Evolutionary conservation across 2,113 vertebrate species (phyloP).

Genomic region (Atrichornis clamosus): DNA sequence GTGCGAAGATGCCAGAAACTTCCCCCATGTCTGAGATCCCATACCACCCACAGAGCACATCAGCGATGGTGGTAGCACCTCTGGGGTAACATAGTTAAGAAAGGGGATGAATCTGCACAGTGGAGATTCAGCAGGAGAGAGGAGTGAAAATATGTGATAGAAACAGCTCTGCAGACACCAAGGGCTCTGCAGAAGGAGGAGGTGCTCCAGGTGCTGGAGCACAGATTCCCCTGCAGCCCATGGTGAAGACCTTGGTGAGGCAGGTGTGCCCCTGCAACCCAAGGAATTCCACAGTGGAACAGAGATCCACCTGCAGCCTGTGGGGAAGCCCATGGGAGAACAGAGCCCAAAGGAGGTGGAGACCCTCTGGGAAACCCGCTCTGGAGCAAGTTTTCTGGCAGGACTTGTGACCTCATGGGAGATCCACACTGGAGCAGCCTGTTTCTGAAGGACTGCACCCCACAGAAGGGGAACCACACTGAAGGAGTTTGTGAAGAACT

Average conservation of each 20-base stretch:
- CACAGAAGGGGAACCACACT: background rate
- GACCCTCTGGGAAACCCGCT: background rate
- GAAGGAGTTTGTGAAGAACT: background rate
- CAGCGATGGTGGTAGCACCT: accelerated
- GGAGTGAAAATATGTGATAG: background rate
- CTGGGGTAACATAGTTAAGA: too few relatives aligned
- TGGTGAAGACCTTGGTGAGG: background rate
- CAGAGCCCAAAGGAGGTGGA: background rate
- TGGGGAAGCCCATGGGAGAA: accelerated
- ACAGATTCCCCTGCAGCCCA: background rate
- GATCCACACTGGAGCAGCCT: background rate
- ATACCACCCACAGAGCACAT: background rate
- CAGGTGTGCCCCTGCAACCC: background rate
- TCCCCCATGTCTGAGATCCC: accelerated
- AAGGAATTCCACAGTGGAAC: background rate
- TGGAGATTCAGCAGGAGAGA: background rate
- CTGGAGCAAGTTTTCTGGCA: background rate
- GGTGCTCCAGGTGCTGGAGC: background rate
- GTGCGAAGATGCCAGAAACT: background rate
- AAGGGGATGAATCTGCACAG: background rate
- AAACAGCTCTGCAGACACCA: background rate
- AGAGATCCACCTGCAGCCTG: background rate
- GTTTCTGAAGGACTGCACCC: too few relatives aligned
- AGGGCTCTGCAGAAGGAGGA: background rate
- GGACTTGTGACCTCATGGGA: background rate